Evolutionary conservation across 2,888 invertebrate species (phyloP), one percentile per base, ranked within the genome.

Genomic region (Platycheirus rosarum): DNA sequence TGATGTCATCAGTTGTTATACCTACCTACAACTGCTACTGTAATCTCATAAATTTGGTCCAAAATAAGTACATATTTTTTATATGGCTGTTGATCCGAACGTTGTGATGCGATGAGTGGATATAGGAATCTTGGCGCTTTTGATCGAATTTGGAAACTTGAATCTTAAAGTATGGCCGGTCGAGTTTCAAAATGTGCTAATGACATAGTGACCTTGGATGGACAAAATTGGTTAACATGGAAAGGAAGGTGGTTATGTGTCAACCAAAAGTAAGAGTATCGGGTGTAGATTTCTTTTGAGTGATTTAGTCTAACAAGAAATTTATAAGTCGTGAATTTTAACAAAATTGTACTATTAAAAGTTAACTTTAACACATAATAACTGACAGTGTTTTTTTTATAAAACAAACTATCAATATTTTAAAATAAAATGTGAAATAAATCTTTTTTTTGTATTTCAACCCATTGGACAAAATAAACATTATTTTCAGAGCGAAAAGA

Each of bases 61-160:
- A n/a, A n/a, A 53, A 62, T 62, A 70, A 62, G 37, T 65, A 3
- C 18, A 23, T 32, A 32, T 13, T 13, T 18, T 44, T 32, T 32
- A n/a, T 18, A 18, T 40, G 49, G 18, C 3, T 51, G 51, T 11
- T 11, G 79, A 65, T 53, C 20, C 18, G 37, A 32, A 6, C 29
- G n/a, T n/a, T n/a, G n/a, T n/a, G n/a, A n/a, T n/a, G n/a, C n/a
- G 29, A 32, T 46, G n/a, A 26, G 6, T 65, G 11, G 57, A 14
- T 20, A 32, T 42, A 23, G 63, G 66, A 71, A 63, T 71, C 11
- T 71, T 62, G 71, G 40, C 53, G 65, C 42, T 65, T 40, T 26
- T n/a, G 26, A 66, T 16, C 82, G 20, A 63, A 76, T 77, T 73
- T 73, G 73, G 77, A 77, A 82, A 82, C 76, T 82, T 77, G 82